Percentiles rank a stretch among this genome's conserved stretches.
phyloP scores from a whole-genome alignment of 2,113 vertebrate genomes.

The Muntiacus muntjak region DNA sequence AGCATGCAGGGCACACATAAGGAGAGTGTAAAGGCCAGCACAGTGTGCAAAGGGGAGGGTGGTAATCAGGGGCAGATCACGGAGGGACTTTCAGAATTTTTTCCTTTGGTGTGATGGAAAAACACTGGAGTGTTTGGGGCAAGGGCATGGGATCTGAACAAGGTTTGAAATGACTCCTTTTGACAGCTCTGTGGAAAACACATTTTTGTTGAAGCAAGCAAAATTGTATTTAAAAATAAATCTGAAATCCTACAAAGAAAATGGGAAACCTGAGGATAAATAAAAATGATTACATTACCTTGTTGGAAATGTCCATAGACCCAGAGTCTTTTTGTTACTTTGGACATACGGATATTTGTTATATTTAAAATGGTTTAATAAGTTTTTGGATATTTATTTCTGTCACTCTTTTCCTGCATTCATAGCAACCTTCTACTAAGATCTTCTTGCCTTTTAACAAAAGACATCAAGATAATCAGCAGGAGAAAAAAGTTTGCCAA shows the following conservation, averaged over 20 bases:
- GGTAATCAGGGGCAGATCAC: not conserved
- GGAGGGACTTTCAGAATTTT: not conserved
- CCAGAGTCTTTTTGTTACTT: not conserved
- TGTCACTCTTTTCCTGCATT: not conserved
- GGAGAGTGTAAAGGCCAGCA: not conserved
- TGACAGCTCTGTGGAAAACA: not conserved
- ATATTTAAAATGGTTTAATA: not conserved
- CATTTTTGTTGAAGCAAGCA: not conserved
- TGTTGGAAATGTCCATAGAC: not conserved
- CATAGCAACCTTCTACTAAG: not conserved
- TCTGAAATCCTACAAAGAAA: not conserved
- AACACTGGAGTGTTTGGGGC: not conserved
- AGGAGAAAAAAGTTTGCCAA: not conserved
- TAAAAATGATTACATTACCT: not conserved
- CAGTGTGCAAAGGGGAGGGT: accelerated
- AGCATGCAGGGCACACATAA: accelerated
- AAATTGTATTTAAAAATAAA: not conserved
- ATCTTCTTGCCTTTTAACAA: not conserved
- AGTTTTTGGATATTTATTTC: not conserved
- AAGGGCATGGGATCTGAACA: not conserved
- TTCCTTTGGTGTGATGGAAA: not conserved
- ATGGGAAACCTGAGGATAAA: not conserved
- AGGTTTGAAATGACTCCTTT: not conserved
- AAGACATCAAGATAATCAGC: not conserved
- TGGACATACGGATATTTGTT: not conserved